phyloP scores from a whole-genome alignment of 2,113 vertebrate species.

The Coptodon bakossiorum region DNA sequence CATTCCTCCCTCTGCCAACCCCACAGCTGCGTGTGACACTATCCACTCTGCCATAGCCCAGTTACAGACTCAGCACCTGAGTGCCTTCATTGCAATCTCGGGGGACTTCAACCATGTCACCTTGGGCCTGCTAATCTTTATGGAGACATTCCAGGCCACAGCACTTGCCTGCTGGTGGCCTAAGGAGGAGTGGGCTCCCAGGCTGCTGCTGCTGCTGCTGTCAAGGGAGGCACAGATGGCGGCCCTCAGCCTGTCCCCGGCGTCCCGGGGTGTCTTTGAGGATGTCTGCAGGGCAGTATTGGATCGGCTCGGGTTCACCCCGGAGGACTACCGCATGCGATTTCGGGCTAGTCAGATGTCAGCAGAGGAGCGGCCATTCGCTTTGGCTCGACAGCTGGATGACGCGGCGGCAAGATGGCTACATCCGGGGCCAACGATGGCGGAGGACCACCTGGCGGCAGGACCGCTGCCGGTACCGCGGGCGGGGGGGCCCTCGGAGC shows the following conservation, averaged over 20 bases:
- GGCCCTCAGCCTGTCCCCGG: not conserved
- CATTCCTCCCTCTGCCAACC: not conserved
- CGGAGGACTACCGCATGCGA: not conserved
- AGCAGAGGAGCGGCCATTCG: not conserved
- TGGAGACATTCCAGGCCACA: not conserved
- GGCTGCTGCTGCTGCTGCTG: not conserved
- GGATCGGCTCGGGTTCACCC: not conserved
- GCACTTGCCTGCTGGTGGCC: not conserved
- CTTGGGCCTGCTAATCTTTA: not conserved
- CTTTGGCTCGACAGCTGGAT: not conserved
- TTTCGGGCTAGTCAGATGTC: not conserved
- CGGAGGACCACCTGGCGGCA: not conserved
- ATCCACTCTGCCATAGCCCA: not conserved
- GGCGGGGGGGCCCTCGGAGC: not conserved
- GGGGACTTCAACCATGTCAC: not conserved
- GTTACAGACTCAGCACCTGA: not conserved
- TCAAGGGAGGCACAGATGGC: not conserved
- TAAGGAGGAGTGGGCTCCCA: not conserved
- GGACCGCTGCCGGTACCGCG: not conserved
- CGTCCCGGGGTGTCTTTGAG: not conserved
- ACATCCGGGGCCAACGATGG: not conserved
- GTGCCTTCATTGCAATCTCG: not conserved
- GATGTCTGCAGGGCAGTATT: not conserved
- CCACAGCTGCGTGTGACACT: not conserved
- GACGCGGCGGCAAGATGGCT: not conserved